Base-by-base conservation (phyloP, 2,888 invertebrate species). In the Euzetes globulus region DNA sequence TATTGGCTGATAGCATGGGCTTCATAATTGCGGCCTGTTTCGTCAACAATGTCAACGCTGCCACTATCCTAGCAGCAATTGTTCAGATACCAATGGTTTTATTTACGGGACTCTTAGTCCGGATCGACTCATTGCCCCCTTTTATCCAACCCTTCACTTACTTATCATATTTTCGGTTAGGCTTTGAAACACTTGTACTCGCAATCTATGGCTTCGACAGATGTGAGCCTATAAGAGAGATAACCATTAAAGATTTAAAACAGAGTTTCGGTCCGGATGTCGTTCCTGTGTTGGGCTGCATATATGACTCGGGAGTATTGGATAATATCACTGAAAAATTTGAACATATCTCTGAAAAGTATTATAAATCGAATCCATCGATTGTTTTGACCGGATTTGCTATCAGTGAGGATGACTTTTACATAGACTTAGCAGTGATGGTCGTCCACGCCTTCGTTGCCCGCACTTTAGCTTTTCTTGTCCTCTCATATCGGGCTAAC, bases 41-140 rank as follows among this genome's bases (percentile, higher is more conserved):
- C n/a, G 74, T 74, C 33, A 71, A 27, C 25, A 74, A 74, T 60
- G 74, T 74, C 1, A 74, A 74, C 58, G 74, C 74, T 11, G 73
- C 75, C 37, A 33, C 58, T 17, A 74, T 96, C 85, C 86, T 96
- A 79, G 96, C 95, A 9, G 96, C 96, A 0, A 94, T 96, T 60
- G 94, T 94, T 91, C 92, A 83, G 0, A 95, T 97, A 65, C 96
- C 96, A 52, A 94, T 96, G 86, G 86, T 97, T 74, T 85, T 96
- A 75, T 96, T 96, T 87, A 94, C 94, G 79, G 96, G 96, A 9
- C 96, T 96, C 88, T 96, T 96, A 85, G 94, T 96, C 55, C 94
- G 93, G 77, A 94, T 97, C 85, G 92, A 94, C 82, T 94, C 94
- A 1, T 96, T 97, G 81, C 96, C 96, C 0, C 88, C 91, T 2